These are phyloP conservation scores for Drosophila parvula DNA, from an alignment of 1,140 invertebrate species.

Conservation along the genomic window DNA sequence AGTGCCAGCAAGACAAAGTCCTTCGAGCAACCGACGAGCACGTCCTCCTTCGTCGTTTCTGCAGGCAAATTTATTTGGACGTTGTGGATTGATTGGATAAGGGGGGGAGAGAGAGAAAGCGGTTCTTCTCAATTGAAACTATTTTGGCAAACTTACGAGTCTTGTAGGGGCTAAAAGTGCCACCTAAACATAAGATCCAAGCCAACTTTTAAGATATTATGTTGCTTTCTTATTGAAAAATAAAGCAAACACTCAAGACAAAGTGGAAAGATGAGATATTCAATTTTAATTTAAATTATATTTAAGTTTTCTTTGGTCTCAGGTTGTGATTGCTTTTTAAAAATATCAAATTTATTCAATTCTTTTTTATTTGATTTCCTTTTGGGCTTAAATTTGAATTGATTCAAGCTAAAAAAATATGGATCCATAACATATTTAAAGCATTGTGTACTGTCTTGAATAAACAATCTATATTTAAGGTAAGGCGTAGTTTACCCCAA, in stretches of 20 bases:
- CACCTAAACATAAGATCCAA: background rate
- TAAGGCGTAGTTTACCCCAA: background rate
- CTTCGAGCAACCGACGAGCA: slow-evolving; percentile 45
- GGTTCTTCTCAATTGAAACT: slow-evolving; percentile 9
- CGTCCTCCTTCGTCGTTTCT: slow-evolving; percentile 25
- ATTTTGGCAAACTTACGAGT: background rate
- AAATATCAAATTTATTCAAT: too few species aligned
- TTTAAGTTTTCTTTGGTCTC: background rate
- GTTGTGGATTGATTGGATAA: slow-evolving; percentile 49
- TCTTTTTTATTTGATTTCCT: too few species aligned
- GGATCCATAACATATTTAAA: background rate
- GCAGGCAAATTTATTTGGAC: slow-evolving; percentile 52
- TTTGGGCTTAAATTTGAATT: too few species aligned
- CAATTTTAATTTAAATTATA: background rate
- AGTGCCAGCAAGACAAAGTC: slow-evolving; percentile 55
- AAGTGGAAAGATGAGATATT: too few species aligned
- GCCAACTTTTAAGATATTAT: background rate
- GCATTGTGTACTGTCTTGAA: background rate
- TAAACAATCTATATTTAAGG: too few species aligned
- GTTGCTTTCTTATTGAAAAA: background rate
- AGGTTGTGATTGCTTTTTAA: too few species aligned
- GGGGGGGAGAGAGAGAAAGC: too few species aligned
- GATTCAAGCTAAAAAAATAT: too few species aligned
- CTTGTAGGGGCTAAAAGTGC: background rate
- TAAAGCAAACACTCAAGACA: background rate